Evolutionary conservation across 64 coral and sea anemone species (phyloP), one percentile per base, ranked within the genome.

Genomic region (Pachyseris speciosa): DNA sequence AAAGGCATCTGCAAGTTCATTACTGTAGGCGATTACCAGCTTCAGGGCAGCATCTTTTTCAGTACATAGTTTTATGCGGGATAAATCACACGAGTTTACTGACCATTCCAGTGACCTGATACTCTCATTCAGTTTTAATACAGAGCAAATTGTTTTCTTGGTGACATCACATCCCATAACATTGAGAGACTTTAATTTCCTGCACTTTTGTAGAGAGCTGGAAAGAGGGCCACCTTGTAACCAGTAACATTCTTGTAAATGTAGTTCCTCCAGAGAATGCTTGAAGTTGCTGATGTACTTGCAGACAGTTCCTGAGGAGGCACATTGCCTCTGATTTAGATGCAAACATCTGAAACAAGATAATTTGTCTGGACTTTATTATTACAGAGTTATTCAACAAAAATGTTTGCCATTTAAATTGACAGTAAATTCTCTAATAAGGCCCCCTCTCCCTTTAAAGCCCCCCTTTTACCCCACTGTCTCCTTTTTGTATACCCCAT

Each of bases 181-280:
- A 61, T 63, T 81, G 31, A 81, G 77, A 60, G 52, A 81, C 33
- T 10, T 81, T 12, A 81, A 38, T 37, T 63, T 81, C 25, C 34
- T 32, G 53, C 77, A 81, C 29, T 39, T 81, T 40, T 81, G 77
- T 22, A 81, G 53, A 12, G 77, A 33, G 40, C 9, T 81, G 3
- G 77, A 81, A 38, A 81, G 77, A 9, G 36, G 27, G 36, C 8
- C 77, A 39, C 32, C 36, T 81, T 81, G 60, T 5, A 81, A 11
- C 77, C 77, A 81, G 34, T 81, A 81, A 26, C 77, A 81, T 12
- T 81, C 77, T 40, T 39, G 77, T n/a, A 81, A 37, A 81, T 81
- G 60, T 17, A 81, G 30, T 26, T 63, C 53, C 55, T 81, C 51
- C 4, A 81, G 33, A 0, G 77, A 81, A 40, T 81, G 53, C 22